A percentile compares a stretch with the other conserved stretches of the same genome.
These are phyloP conservation scores for Drosophila infuscata DNA, from an alignment of 2,888 invertebrate species.

Conservation along the genomic window DNA sequence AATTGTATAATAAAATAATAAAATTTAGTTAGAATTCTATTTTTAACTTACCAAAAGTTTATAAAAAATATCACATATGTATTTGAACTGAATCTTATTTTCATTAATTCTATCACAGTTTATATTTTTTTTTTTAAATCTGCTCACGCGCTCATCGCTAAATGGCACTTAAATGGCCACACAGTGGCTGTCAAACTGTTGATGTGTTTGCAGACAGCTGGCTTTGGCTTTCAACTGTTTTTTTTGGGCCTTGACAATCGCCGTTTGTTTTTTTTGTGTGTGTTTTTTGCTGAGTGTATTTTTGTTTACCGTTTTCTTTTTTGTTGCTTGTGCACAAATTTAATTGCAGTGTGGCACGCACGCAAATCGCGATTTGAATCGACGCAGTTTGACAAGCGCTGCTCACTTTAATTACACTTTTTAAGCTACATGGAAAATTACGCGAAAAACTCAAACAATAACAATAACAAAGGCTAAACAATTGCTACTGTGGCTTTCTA, in stretches of 20 bases:
- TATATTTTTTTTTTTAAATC: background rate
- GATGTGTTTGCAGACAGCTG: conserved; percentile 28
- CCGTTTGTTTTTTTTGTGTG: conserved; percentile 7
- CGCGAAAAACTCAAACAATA: conserved; percentile 40
- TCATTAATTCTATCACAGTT: background rate
- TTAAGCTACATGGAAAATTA: conserved; percentile 64
- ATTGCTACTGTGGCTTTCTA: conserved; percentile 54
- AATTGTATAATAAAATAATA: no score
- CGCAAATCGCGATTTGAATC: conserved; percentile 49
- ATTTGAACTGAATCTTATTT: background rate
- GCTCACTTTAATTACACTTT: conserved; percentile 49
- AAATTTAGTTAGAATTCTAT: background rate
- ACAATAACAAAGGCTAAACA: conserved; percentile 25
- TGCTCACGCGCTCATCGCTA: conserved; percentile 49
- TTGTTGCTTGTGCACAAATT: conserved; percentile 34
- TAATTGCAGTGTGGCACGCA: conserved; percentile 68
- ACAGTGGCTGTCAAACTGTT: conserved; percentile 56
- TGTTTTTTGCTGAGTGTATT: background rate
- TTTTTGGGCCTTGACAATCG: conserved; percentile 64
- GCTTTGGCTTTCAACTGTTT: conserved; percentile 14
- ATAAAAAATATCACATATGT: background rate
- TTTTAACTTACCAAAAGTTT: background rate
- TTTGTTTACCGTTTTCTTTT: conserved; percentile 9
- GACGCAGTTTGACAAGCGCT: conserved; percentile 53
- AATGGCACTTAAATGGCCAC: background rate